Evolutionary conservation across 2,797 vertebrate genomes (phyloP).

Genomic region (Tauraco hartlaubi): DNA sequence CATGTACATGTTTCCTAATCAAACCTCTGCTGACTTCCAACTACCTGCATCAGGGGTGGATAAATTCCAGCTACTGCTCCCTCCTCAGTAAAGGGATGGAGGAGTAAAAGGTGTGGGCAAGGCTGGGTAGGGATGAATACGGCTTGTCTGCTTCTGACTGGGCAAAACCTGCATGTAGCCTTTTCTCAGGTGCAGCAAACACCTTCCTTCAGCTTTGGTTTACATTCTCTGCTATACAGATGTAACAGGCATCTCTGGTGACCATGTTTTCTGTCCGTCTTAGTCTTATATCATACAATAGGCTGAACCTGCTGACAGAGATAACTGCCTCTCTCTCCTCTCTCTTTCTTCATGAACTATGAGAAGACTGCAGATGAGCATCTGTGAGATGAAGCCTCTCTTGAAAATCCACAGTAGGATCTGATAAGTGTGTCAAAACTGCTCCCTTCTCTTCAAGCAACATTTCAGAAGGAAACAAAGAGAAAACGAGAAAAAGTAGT

Average conservation of each 20-base stretch:
- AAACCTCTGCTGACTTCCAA: background rate
- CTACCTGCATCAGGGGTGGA: rapidly evolving
- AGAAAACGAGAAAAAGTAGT: background rate
- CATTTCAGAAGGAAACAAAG: background rate
- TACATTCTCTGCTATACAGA: background rate
- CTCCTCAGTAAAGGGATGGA: rapidly evolving
- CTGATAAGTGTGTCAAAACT: background rate
- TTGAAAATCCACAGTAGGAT: background rate
- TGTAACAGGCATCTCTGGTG: background rate
- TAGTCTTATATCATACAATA: background rate
- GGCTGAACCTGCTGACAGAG: background rate
- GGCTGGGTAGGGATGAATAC: background rate
- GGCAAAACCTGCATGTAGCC: background rate
- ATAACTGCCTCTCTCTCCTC: background rate
- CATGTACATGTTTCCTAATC: background rate
- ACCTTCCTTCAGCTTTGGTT: background rate
- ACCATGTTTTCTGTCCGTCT: background rate
- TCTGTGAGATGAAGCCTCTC: background rate
- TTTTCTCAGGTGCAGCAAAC: background rate
- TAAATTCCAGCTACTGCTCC: background rate
- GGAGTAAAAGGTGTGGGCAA: background rate
- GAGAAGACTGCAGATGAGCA: background rate
- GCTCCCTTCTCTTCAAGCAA: background rate
- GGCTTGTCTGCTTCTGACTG: background rate
- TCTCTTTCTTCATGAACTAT: background rate